Conservation (phyloP, 1,140 invertebrate species). For the Drosophila rufa region DNA sequence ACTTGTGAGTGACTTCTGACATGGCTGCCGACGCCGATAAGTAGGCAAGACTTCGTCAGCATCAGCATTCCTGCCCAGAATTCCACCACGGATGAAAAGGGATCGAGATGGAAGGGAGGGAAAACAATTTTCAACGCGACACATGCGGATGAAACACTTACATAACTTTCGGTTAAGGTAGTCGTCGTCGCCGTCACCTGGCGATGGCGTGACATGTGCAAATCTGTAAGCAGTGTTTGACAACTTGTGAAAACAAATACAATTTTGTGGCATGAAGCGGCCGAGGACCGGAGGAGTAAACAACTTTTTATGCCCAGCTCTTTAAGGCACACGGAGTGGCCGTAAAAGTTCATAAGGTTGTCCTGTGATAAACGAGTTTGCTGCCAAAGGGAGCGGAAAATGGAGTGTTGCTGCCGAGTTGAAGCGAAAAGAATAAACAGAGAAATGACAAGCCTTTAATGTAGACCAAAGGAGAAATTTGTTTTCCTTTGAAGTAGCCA, state of each 20-base stretch:
- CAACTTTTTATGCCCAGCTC: slow-evolving; percentile 40
- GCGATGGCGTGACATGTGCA: slow-evolving; percentile 54
- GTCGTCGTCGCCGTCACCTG: slow-evolving; percentile 38
- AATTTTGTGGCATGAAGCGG: slow-evolving; percentile 33
- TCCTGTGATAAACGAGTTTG: slow-evolving; percentile 62
- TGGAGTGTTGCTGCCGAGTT: slow-evolving; percentile 5
- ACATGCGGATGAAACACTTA: slow-evolving; percentile 44
- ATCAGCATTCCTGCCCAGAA: slow-evolving; percentile 44
- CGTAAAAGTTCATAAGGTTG: slow-evolving; percentile 57
- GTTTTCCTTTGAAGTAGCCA: not conserved
- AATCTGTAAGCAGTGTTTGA: slow-evolving; percentile 57
- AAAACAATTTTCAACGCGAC: slow-evolving; percentile 9
- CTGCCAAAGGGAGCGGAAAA: slow-evolving; percentile 17
- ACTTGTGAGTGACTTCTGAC: slow-evolving; percentile 72
- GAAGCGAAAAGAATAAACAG: not conserved
- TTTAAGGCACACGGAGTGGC: slow-evolving; percentile 42
- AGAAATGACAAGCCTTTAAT: slow-evolving; percentile 1
- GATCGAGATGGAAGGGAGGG: not conserved
- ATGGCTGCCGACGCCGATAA: slow-evolving; percentile 55
- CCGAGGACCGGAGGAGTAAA: slow-evolving; percentile 8
- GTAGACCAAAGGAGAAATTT: not conserved
- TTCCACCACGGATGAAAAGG: slow-evolving; percentile 7
- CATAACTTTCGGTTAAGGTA: slow-evolving; percentile 48
- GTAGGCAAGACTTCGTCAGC: slow-evolving; percentile 61
- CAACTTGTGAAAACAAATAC: slow-evolving; percentile 54